Evolutionary conservation across 1,140 invertebrate genomes (phyloP), one percentile per base, ranked within the genome.

Genomic region (Drosophila jambulina): DNA sequence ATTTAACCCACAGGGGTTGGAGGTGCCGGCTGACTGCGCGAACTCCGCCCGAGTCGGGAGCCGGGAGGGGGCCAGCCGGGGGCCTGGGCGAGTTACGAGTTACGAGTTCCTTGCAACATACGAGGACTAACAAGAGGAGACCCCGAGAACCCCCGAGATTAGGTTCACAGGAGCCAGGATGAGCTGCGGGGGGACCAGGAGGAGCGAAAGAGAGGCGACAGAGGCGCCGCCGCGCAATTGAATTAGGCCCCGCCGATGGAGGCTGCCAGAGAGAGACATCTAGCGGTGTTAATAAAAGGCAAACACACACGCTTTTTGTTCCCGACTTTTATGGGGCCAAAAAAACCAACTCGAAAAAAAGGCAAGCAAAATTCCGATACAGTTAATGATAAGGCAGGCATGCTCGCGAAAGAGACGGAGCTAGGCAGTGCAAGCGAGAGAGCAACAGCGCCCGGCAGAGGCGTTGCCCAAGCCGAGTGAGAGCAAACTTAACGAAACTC

Each of bases 1-100:
- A 91, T 92, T 92, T 92, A 92, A 92, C 91, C 91, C 91, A 92
- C 86, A 90, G 91, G 91, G 91, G 91, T 78, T 92, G 91, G 87
- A 92, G 91, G 91, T 92, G 91, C 86, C 75, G 91, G 62, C 86
- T 71, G 75, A 76, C 78, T 92, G 91, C 80, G 83, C 91, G 91
- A 92, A 92, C 91, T 92, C 80, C 79, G 74, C 65, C 78, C 51
- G 63, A 81, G 75, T 68, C 61, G 48, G 60, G 53, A 61, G 53
- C 65, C 40, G 21, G 43, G 17, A 48, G 38, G 17, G 10, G 25
- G 43, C 56, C 19, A 42, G n/a, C 21, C 12, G 4, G 38, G 64
- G 6, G 45, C 9, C 17, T 25, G 53, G 46, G 27, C 32, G 42
- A 54, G 48, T 12, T 59, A 45, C 71, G 57, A 60, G 45, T 25